Evolutionary conservation across 2,113 vertebrate genomes (phyloP), one percentile per base, ranked within the genome.

Genomic region (Blennius ocellaris): DNA sequence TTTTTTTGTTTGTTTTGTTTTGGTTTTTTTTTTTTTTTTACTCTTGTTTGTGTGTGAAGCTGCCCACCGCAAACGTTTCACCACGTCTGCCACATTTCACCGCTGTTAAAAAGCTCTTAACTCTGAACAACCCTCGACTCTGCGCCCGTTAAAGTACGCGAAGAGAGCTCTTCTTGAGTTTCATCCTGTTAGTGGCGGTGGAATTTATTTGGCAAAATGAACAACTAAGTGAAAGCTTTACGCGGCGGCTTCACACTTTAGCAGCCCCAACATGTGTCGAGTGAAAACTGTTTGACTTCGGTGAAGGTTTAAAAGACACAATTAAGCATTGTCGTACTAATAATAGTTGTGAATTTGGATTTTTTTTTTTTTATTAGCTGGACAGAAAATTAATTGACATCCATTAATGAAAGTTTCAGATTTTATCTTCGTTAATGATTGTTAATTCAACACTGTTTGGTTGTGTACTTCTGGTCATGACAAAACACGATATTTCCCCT

Each of bases 71-170:
- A 65, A 52, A n/a, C 45, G 40, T 11, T 11, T 36, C 44, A 48
- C 16, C 7, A 50, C 50, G 68, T 73, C 63, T 66, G 76, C 51
- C 47, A 57, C 30, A 48, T 73, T 58, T 69, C 40, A 49, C 76
- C 39, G 52, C 50, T 1, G 12, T 53, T 66, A 17, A 21, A 47
- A 65, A 69, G 56, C 58, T 21, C 14, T 52, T 51, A 48, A 53
- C 51, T 58, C 17, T 52, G 54, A 73, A 51, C 48, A 51, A 17
- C 11, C 8, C 48, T 59, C 44, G 39, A 15, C 16, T 56, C 41
- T 51, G 49, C 36, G 44, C 0, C 16, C 5, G 43, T 68, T 61
- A 40, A 54, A 37, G 30, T 17, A 7, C 49, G n/a, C 51, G 12
- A 52, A 68, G 11, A 40, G 21, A 67, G 59, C 45, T 14, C 9